Evolutionary conservation across 2,888 invertebrate species (phyloP), one percentile per base, ranked within the genome.

Genomic region (Ganaspis brasiliensis): DNA sequence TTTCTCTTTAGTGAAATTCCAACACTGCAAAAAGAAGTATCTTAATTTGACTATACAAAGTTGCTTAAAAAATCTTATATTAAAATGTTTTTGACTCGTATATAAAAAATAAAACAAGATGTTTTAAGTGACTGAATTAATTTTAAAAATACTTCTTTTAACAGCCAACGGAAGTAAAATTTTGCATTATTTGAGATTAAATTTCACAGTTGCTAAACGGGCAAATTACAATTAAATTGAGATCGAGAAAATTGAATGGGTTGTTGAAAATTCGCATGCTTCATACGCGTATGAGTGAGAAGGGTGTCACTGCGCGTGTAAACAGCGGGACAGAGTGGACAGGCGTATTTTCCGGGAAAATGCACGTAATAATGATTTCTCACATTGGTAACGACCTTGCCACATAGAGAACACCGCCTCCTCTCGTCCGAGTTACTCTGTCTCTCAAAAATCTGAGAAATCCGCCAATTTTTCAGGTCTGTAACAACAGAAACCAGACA

Each of bases 331-430:
- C 94, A 94, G 87, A 93, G 92, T 81, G 92, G 89, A 89, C 94
- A 93, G 84, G 93, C 92, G 87, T 93, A 93, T 86, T 93, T 93
- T 82, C 93, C 94, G 82, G 93, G 93, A 87, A 93, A 93, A 89
- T 94, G 93, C 83, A 94, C 94, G 89, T 93, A 93, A 91, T 93
- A 94, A 89, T 94, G 94, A 91, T 94, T 94, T 85, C 94, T 92
- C 79, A 93, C 93, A 90, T 94, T 93, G 91, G 93, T 93, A 84
- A 94, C 94, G 87, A 93, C 92, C 92, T 94, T 94, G 86, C 94
- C 93, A 91, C 94, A 94, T 88, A 93, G 91, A 84, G 93, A 92
- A 91, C 94, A 94, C 85, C 93, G 91, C 88, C 93, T 91, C 89
- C 93, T 90, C 90, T 93, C 93, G 91, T 93, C 93, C 92, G 91